Evolutionary conservation across 2,113 vertebrate genomes (phyloP).

Genomic region (Agapornis roseicollis): DNA sequence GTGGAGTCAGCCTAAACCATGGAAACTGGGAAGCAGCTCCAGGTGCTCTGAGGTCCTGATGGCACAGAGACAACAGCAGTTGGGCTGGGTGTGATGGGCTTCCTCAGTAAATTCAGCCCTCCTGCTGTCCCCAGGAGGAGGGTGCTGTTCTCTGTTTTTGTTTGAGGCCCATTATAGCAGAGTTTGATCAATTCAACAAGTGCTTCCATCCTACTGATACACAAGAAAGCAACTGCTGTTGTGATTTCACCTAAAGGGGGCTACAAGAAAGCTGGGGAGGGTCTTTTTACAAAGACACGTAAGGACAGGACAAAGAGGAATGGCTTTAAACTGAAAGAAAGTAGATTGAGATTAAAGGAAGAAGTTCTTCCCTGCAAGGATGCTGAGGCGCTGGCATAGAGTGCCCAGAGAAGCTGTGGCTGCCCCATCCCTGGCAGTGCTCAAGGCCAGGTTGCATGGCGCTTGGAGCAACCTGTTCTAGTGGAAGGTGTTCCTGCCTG

Average conservation of each 20-base stretch:
- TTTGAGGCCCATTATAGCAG: neutral
- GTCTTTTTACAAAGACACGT: neutral
- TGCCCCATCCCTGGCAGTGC: neutral
- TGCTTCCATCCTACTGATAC: neutral
- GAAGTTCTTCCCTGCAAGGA: neutral
- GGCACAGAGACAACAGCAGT: neutral
- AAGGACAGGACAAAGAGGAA: neutral
- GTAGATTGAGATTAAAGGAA: neutral
- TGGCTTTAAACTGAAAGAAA: neutral
- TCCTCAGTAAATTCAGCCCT: neutral
- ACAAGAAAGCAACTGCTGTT: neutral
- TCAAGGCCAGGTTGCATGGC: too few relatives aligned
- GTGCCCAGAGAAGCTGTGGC: neutral
- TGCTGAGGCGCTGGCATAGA: neutral
- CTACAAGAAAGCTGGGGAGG: neutral
- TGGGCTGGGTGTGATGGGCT: fast-evolving
- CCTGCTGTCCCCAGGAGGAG: too few relatives aligned
- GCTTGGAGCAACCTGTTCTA: too few relatives aligned
- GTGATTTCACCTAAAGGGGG: neutral
- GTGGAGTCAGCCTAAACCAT: neutral
- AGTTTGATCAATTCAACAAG: neutral
- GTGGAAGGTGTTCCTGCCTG: too few relatives aligned
- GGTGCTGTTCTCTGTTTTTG: neutral
- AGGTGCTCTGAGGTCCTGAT: neutral
- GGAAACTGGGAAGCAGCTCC: neutral